Evolutionary conservation across 2,113 vertebrate genomes (phyloP), one percentile per base, ranked within the genome.

Genomic region (Zosterops hypoxanthus): DNA sequence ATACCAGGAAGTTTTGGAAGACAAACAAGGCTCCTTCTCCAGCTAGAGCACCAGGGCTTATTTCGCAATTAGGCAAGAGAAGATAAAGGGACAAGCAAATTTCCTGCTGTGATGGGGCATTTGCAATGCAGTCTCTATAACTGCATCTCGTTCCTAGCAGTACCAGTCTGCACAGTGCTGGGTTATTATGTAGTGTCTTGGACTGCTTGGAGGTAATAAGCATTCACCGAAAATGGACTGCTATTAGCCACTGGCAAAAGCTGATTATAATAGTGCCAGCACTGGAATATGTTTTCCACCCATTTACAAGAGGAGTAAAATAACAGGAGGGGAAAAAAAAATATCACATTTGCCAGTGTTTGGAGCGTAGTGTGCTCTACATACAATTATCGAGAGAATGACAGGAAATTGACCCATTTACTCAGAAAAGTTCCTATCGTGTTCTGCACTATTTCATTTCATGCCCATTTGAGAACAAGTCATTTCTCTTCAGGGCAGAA

Each of bases 391-490:
- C 83, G 85, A 97, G 89, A 95, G 96, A 93, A 97, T 95, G 95
- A 97, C 82, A 97, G 92, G 93, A 97, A 97, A 97, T 95, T 91
- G 96, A 97, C 92, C 88, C 91, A 97, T 92, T 96, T 96, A 90
- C 84, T 88, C 94, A 76, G 88, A 97, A 97, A 94, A 94, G 53
- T 84, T 96, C 91, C 86, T 94, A 86, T 90, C 92, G 26, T 87
- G 76, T 97, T 97, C 82, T 95, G 86, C 70, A 78, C 73, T 88
- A 92, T 96, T 97, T 95, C 90, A 97, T 97, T 97, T 97, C 89
- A 97, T 96, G 97, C 91, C 94, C 95, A 96, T 94, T 95, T 96
- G 90, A 95, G 97, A 97, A 97, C 71, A 95, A 97, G 84, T 91
- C 82, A 79, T 95, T 94, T 95, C 88, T 97, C 96, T 97, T 95